phyloP scores from a whole-genome alignment of 2,888 invertebrate species.

The Sesia apiformis region DNA sequence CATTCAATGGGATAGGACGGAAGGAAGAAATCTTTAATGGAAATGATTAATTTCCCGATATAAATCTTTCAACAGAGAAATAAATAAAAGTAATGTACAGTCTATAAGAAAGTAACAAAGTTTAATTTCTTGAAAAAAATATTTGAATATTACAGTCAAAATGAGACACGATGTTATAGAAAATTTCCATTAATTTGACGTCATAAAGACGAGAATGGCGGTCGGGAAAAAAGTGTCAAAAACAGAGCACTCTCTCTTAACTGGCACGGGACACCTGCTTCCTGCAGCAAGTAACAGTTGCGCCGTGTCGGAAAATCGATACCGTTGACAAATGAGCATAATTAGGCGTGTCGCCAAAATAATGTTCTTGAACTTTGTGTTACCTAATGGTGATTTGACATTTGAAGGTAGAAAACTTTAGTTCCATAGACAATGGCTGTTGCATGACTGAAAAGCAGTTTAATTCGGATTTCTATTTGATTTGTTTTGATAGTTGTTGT shows the following conservation, averaged over 20 bases:
- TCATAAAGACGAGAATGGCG: neutral
- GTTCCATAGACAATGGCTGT: too few relatives aligned
- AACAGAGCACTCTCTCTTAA: neutral
- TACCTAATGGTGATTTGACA: too few relatives aligned
- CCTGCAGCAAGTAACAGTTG: conserved; percentile 3
- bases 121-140: too few relatives aligned
- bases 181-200: neutral
- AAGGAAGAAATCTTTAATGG: too few relatives aligned
- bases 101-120: too few relatives aligned
- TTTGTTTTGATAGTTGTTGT: neutral
- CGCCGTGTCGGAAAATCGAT: conserved; percentile 11
- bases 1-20: too few relatives aligned
- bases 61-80: too few relatives aligned
- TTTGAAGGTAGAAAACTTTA: too few relatives aligned
- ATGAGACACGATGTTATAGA: neutral
- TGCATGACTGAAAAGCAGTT: neutral
- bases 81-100: too few relatives aligned
- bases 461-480: neutral
- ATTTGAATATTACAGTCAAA: too few relatives aligned
- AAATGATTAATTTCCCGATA: too few relatives aligned
- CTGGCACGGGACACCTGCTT: conserved; percentile 7
- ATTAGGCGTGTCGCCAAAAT: conserved; percentile 10
- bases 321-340: conserved; percentile 12
- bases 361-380: neutral
- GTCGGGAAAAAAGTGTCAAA: neutral